phyloP scores from a whole-genome alignment of 1,140 invertebrate species.

The Aphaenogaster floridana region DNA sequence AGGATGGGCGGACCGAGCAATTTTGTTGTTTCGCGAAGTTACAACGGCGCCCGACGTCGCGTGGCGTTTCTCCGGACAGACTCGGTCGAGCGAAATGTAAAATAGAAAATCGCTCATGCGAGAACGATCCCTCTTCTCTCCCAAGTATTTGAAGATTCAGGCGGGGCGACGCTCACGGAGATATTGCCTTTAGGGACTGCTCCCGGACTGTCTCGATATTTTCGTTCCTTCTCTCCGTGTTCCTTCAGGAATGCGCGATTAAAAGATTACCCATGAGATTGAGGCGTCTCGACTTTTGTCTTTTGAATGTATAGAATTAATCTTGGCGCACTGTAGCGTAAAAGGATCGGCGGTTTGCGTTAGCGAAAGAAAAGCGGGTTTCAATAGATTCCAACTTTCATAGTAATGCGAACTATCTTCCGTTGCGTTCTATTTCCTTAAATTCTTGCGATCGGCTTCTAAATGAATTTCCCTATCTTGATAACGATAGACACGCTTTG shows the following conservation, averaged over 20 bases:
- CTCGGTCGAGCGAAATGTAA: slow-evolving; percentile 59
- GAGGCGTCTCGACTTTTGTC: not conserved
- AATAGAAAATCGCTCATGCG: slow-evolving; percentile 60
- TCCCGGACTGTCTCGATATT: slow-evolving; percentile 17
- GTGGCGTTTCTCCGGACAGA: slow-evolving; percentile 31
- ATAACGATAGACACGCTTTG: slow-evolving; percentile 4
- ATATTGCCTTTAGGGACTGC: slow-evolving; percentile 38
- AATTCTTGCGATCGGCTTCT: not conserved
- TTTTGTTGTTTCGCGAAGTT: slow-evolving; percentile 72
- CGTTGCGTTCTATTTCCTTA: not conserved
- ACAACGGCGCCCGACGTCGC: slow-evolving; percentile 46
- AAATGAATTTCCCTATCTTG: slow-evolving; percentile 37
- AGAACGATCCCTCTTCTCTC: slow-evolving; percentile 9
- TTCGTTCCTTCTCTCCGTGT: not conserved
- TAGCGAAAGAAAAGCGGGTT: not conserved
- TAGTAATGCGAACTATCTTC: not conserved
- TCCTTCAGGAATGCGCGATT: not conserved
- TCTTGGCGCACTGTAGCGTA: not conserved
- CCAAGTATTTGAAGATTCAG: slow-evolving; percentile 25
- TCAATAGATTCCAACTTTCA: not conserved
- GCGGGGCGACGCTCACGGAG: slow-evolving; percentile 11
- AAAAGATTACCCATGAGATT: not conserved
- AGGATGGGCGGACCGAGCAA: slow-evolving; percentile 42
- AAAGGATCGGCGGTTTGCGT: not conserved
- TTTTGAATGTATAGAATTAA: not conserved